Base-by-base conservation (phyloP, 2,797 vertebrate genomes). In the Chaetodon trifasciatus region DNA sequence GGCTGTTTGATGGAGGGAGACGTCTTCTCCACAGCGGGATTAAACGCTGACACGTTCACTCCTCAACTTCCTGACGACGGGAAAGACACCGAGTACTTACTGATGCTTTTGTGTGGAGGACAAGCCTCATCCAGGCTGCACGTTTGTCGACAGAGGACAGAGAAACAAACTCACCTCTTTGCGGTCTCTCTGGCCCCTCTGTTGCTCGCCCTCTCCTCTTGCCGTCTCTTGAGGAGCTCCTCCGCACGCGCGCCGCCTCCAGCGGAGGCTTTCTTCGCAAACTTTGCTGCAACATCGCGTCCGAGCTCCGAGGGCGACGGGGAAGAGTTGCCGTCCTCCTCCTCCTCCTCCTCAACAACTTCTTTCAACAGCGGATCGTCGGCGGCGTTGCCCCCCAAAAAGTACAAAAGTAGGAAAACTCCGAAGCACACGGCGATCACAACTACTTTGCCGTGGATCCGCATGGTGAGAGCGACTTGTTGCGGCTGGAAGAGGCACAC, bases 351-450 rank as follows among this genome's bases (percentile, higher is more conserved):
- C 52, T 69, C 78, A 8, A 37, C 81, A 94, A 93, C 94, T 93
- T 91, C 87, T 87, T 61, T 88, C 66, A 91, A 60, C 84, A 87
- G 92, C 61, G 93, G 94, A 70, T 95, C 95, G 75, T 95, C 94
- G 80, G 89, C 93, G 74, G 87, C 81, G 72, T 93, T 96, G 53
- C 94, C 93, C 87, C 94, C 94, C 72, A 90, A 94, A 92, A 96
- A 96, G 95, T 96, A 96, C 79, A 96, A 87, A 94, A 96, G 95
- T 94, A 96, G 83, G 64, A 96, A 95, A 95, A 96, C 88, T 96
- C 94, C 96, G 32, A 95, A 91, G 73, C 95, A 94, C 58, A 92
- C 70, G 75, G 90, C 93, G 92, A 96, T 87, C 89, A 74, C 84
- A 77, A 91, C 90, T 78, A 96, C 65, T 92, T 91, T 96, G 85